Percentiles rank a stretch among this genome's conserved stretches.
Evolutionary conservation across 1,140 invertebrate species (phyloP).

Genomic region (Heliconius nattereri): DNA sequence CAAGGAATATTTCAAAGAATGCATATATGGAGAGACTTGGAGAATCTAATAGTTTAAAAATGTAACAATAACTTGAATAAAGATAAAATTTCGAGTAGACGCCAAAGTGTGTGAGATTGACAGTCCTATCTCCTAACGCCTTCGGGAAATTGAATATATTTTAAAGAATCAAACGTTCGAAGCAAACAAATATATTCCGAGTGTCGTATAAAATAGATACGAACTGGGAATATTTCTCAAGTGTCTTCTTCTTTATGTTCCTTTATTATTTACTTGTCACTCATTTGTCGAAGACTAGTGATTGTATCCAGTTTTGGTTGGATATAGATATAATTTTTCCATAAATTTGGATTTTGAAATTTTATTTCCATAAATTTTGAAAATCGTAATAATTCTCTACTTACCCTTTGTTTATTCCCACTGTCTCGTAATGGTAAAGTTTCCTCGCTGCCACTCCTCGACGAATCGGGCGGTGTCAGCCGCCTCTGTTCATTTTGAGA

Average conservation of each 20-base stretch:
- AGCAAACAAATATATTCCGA: constrained; percentile 4
- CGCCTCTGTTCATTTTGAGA: constrained; percentile 73
- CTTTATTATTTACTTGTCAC: neutral
- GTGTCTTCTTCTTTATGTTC: neutral
- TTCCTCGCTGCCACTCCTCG: constrained; percentile 75
- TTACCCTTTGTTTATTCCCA: constrained; percentile 63
- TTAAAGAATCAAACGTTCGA: constrained; percentile 10
- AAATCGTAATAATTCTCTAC: neutral
- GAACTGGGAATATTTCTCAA: neutral
- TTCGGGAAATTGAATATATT: constrained; percentile 5
- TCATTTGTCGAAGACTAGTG: neutral
- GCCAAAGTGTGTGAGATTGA: constrained; percentile 8
- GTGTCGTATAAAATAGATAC: neutral
- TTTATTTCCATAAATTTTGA: no score
- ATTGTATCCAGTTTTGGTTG: neutral
- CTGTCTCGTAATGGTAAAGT: constrained; percentile 63
- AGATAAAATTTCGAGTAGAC: neutral
- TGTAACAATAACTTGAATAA: neutral
- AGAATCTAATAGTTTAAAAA: neutral
- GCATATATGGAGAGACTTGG: neutral
- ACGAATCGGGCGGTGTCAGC: constrained; percentile 74
- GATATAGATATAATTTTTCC: neutral
- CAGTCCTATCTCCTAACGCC: neutral
- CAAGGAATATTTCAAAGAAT: neutral
- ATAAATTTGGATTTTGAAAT: no score